A percentile compares a stretch with the other conserved stretches of the same genome.
Evolutionary conservation across 2,797 vertebrate species (phyloP).

Genomic region (Pyrrhura leucotis): DNA sequence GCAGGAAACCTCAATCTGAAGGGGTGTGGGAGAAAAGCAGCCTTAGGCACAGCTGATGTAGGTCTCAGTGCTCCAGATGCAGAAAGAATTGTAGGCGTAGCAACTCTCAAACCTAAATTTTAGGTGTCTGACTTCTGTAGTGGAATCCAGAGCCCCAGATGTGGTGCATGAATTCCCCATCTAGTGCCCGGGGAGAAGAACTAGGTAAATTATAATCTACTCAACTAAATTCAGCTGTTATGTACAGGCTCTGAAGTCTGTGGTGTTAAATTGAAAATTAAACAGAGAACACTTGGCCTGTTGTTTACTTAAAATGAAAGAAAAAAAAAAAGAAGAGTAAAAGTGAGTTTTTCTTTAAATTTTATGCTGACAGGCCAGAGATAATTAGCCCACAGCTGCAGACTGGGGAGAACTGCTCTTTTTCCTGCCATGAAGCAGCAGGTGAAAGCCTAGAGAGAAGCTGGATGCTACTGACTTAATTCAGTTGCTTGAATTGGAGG

Average conservation of each 20-base stretch:
- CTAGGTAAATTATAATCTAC: constrained; percentile 1
- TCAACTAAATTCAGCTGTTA: background rate
- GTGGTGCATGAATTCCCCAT: background rate
- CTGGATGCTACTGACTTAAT: constrained; percentile 57
- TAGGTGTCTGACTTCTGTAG: background rate
- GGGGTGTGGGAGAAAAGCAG: background rate
- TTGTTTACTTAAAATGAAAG: constrained; percentile 19
- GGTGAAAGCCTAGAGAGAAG: constrained; percentile 51
- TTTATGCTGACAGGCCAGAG: constrained; percentile 44
- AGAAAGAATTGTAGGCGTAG: background rate
- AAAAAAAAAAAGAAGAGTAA: background rate
- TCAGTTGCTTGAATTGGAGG: constrained; percentile 42
- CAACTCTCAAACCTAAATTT: background rate
- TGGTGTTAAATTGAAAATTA: constrained; percentile 6
- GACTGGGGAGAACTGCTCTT: constrained; percentile 10
- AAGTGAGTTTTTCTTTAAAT: constrained; percentile 56
- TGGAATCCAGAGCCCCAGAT: background rate
- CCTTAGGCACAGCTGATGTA: background rate
- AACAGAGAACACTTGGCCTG: background rate
- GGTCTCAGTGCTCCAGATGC: background rate
- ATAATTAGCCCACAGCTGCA: constrained; percentile 67
- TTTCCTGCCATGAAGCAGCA: constrained; percentile 50
- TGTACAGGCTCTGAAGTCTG: background rate
- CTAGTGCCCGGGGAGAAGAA: background rate
- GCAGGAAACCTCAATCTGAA: background rate